Base-by-base conservation (phyloP, 2,113 vertebrate genomes). In the Malurus cyaneus region DNA sequence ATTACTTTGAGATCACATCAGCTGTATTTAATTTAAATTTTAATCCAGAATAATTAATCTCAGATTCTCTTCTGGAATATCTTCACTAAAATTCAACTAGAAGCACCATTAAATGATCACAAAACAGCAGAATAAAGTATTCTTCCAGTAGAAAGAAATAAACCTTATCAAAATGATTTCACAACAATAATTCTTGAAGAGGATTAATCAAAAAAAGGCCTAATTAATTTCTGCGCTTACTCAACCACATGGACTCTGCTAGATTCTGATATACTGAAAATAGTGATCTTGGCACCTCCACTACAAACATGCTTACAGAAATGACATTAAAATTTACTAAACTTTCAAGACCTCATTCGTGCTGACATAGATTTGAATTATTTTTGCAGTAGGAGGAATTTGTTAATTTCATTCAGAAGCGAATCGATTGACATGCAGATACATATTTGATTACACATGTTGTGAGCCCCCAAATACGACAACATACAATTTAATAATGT, bases 11-110 rank as follows among this genome's bases (percentile, higher is more conserved):
- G n/a, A 53, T 89, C 46, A 69, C 0, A 10, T 20, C 18, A 49
- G 16, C 7, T 44, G 39, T 53, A 81, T 39, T 74, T 79, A 47
- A 15, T 74, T 87, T 71, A 87, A 71, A 95, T 81, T 81, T 93
- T 94, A 95, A 94, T 89, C 44, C 62, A 77, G 79, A 82, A 72
- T 7, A 67, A 41, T 69, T 86, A 82, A 91, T 81, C 74, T 85
- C 59, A 61, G 23, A 60, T 21, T 91, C 52, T 65, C 69, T 54
- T 77, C 70, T 65, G 21, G 28, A 94, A 85, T 29, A 53, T 4
- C 13, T 3, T 66, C 59, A 59, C 28, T 60, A 26, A 89, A 82
- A 36, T 73, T 86, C 41, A 80, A 56, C 46, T 1, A 6, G 12
- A 9, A 92, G 25, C 23, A 73, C 32, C 24, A 54, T 60, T 57